A percentile compares a stretch with the other conserved stretches of the same genome.
Evolutionary conservation across 1,140 invertebrate genomes (phyloP).

Genomic region (Drosophila rhopaloa): DNA sequence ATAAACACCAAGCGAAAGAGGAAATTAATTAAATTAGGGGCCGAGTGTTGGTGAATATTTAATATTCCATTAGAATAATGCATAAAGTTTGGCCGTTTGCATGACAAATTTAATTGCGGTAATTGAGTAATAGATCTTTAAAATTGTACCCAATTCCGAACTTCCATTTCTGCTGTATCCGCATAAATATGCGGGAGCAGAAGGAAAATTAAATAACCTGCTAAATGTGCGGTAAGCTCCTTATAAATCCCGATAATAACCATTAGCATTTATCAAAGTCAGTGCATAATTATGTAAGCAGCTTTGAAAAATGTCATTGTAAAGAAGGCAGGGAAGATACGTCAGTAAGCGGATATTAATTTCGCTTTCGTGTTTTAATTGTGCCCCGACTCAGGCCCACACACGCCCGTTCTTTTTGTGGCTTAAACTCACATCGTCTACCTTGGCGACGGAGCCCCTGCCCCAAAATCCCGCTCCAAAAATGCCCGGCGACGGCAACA

Average conservation of each 20-base stretch:
- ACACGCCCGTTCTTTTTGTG: slow-evolving; percentile 18
- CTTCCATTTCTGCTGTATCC: background rate
- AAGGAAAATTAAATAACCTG: slow-evolving; percentile 24
- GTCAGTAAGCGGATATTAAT: slow-evolving; percentile 65
- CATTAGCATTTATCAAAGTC: slow-evolving; percentile 39
- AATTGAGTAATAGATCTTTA: slow-evolving; percentile 43
- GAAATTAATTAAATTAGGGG: slow-evolving; percentile 61
- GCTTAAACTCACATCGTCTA: slow-evolving; percentile 52
- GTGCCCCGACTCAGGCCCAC: slow-evolving; percentile 8
- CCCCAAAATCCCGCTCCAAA: background rate
- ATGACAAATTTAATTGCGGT: slow-evolving; percentile 23
- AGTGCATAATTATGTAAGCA: slow-evolving; percentile 47
- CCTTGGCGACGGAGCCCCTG: slow-evolving; percentile 45
- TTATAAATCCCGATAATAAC: slow-evolving; percentile 40
- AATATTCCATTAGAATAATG: slow-evolving; percentile 31
- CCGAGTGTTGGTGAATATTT: slow-evolving; percentile 40
- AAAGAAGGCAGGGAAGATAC: slow-evolving; percentile 10
- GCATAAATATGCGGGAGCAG: background rate
- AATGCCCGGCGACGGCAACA: slow-evolving; percentile 20
- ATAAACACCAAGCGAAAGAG: slow-evolving; percentile 40
- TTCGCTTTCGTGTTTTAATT: slow-evolving; percentile 60
- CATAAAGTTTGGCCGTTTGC: slow-evolving; percentile 3
- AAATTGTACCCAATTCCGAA: background rate
- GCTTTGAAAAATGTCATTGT: slow-evolving; percentile 50
- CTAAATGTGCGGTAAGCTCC: slow-evolving; percentile 39